Evolutionary conservation across 2,888 invertebrate genomes (phyloP), one percentile per base, ranked within the genome.

Genomic region (Ethmia dodecea): DNA sequence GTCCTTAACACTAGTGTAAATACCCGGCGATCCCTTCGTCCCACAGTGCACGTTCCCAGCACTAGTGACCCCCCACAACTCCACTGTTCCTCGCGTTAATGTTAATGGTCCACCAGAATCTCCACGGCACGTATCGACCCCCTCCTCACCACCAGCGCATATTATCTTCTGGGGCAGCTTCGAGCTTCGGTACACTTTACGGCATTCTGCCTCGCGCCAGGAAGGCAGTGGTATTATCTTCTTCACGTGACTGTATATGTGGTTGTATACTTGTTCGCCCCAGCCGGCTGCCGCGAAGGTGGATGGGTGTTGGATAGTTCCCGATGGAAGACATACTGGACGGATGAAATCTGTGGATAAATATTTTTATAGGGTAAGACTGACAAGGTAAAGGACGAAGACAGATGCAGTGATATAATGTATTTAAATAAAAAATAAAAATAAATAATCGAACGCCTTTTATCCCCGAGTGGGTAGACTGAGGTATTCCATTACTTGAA

Each of bases 291-390:
- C 68, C 5, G 46, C 45, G 33, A 75, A 67, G 2, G 39, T 42
- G 0, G 45, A 38, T 18, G 45, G 38, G 0, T 33, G 38, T 5
- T 47, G 22, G 0, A 60, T 37, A 0, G 40, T 20, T 0, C 55
- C 55, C 1, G 50, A 40, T 3, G 76, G 76, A 1, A 77, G 26
- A 36, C 77, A 77, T 10, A 64, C 56, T 5, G 75, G 75, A 1
- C 75, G 58, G 24, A 76, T 71, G 48, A 73, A 77, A 38, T 77
- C 77, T 77, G 63, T n/a, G 45, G 47, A 26, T n/a, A n/a, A n/a
- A n/a, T n/a, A n/a, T n/a, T n/a, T n/a, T n/a, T n/a, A n/a, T n/a
- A n/a, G n/a, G n/a, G n/a, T n/a, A n/a, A n/a, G n/a, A n/a, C n/a
- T n/a, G n/a, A n/a, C n/a, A n/a, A n/a, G n/a, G n/a, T n/a, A n/a